Evolutionary conservation across 1,140 invertebrate genomes (phyloP), one percentile per base, ranked within the genome.

Genomic region (Dolichoris vasculosae): DNA sequence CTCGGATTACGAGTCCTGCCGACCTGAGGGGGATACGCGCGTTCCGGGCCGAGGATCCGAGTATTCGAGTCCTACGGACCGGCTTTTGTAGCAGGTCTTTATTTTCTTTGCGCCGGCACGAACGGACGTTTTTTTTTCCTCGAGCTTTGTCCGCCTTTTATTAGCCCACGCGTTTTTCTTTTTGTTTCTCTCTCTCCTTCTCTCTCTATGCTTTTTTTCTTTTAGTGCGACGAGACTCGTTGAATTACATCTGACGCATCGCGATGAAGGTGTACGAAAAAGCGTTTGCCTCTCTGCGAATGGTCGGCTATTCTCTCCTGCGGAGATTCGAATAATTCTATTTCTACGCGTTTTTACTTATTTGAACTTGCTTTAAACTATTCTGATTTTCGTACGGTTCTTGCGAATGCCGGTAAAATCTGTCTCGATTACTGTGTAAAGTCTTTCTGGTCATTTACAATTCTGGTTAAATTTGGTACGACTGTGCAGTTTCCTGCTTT

Each of bases 191-290:
- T 26, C 26, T 20, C 38, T 63, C 4, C 59, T 63, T 63, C 11
- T n/a, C 7, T 30, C 6, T 69, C 15, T 38, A 69, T 69, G 67
- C 17, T 59, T 26, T 59, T 26, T 20, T 26, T n/a, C n/a, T n/a
- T n/a, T n/a, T n/a, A n/a, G n/a, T n/a, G n/a, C n/a, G n/a, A n/a
- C n/a, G n/a, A n/a, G n/a, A 13, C 67, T 23, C 30, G 67, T 69
- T 38, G 67, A 69, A 69, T 69, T 69, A 69, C 67, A 35, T 69
- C 67, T 40, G 67, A 32, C 67, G 35, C 67, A 69, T 69, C 67
- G 67, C 67, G 32, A 38, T 38, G 67, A 40, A 64, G 17, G 67
- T 69, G 23, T 69, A n/a, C n/a, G n/a, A n/a, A 40, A 69, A 69
- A 69, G 67, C 32, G 64, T 13, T 11, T 35, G 1, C 30, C 51